Evolutionary conservation across 2,797 vertebrate species (phyloP), one percentile per base, ranked within the genome.

Genomic region (Passerculus sandwichensis): DNA sequence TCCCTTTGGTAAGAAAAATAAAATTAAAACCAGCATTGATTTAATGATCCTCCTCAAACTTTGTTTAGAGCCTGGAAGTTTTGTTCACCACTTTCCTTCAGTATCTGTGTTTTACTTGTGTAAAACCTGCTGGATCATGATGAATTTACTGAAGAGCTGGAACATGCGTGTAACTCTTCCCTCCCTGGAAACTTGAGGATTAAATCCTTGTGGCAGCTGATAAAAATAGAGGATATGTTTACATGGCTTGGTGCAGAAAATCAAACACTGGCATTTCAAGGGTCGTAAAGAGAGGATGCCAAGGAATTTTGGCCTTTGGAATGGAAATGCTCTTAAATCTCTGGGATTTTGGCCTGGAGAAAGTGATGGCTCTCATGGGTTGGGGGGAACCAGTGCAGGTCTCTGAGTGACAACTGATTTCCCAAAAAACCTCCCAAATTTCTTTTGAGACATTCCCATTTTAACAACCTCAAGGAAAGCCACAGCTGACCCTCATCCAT

Each of bases 1-100:
- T 15, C 10, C 15, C 75, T 89, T 97, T 94, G 54, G 92, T 96
- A 95, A 73, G 85, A 96, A 97, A 97, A 97, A 96, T 87, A 94
- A 96, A 96, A 96, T 96, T 95, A 95, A 96, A 96, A 73, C 50
- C 69, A 90, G 59, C 94, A 96, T 94, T 95, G 96, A 96, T 95
- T 93, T 87, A 97, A 95, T 95, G 87, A 91, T 86, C 96, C 62
- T 93, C 50, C 72, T 94, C 48, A 50, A 89, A 87, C 74, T 95
- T 96, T 89, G 54, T 89, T 91, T 92, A 88, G 72, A 71, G 51
- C 13, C 88, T 80, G 51, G 59, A 92, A 94, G 71, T 96, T 89
- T 95, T 92, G 81, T 80, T 93, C 85, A 66, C 75, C 89, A 59
- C 60, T 81, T 75, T 67, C 45, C 57, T 78, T 85, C 82, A 44